A percentile compares a stretch with the other conserved stretches of the same genome.
Conservation (phyloP, 1,140 invertebrate genomes). For the Pseudomyrmex flavicornis region DNA sequence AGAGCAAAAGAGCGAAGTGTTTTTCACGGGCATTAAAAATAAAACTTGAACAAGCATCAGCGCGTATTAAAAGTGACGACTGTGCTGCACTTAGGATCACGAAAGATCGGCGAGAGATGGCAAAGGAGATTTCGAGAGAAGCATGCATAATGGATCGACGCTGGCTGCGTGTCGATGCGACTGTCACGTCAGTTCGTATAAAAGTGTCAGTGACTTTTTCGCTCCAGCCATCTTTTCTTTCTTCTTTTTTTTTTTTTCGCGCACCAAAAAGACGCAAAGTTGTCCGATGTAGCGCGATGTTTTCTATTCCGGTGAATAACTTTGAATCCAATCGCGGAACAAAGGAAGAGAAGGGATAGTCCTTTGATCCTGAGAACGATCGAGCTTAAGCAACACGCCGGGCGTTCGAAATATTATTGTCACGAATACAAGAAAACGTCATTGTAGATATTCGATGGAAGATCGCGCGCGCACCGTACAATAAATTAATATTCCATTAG, state of each 20-base stretch:
- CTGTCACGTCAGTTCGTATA: conserved; percentile 66
- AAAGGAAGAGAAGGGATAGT: not conserved
- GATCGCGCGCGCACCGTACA: not conserved
- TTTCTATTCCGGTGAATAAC: conserved; percentile 66
- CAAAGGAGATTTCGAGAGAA: conserved; percentile 68
- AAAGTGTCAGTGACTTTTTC: conserved; percentile 69
- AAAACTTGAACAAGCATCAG: conserved; percentile 38
- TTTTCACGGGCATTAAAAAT: conserved; percentile 35
- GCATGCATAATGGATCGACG: conserved; percentile 72
- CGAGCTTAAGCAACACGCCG: conserved; percentile 11
- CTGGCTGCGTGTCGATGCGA: conserved; percentile 72
- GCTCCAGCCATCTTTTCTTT: conserved; percentile 41
- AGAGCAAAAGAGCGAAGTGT: not conserved
- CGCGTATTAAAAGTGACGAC: conserved; percentile 53
- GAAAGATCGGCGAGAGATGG: conserved; percentile 43
- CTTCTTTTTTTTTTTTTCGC: not conserved
- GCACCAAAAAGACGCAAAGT: conserved; percentile 61
- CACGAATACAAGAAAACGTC: not conserved
- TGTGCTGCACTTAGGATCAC: conserved; percentile 38
- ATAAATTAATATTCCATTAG: conserved; percentile 18
- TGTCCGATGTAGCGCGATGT: conserved; percentile 40
- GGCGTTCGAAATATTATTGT: conserved; percentile 5
- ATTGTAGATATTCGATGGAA: not conserved
- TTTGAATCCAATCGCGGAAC: conserved; percentile 63
- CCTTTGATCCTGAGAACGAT: not conserved